phyloP scores from a whole-genome alignment of 2,113 vertebrate species.

The Lophius piscatorius region DNA sequence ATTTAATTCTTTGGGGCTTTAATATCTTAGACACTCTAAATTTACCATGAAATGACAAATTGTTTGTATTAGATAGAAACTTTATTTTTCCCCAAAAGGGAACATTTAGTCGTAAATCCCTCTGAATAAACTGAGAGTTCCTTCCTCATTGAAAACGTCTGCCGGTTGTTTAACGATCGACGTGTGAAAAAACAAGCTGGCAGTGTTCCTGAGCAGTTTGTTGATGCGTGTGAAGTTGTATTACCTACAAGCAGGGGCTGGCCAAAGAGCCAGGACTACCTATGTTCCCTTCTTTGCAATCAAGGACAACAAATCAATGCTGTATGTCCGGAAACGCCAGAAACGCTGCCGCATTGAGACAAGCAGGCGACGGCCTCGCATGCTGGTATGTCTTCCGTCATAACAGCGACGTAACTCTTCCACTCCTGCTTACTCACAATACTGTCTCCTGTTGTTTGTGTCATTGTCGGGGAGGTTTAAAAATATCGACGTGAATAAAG shows the following conservation, averaged over 20 bases:
- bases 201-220: background rate
- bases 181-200: background rate
- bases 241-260: background rate
- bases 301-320: slow-evolving; percentile 20
- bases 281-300: background rate
- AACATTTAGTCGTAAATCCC: too few relatives aligned
- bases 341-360: background rate
- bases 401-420: background rate
- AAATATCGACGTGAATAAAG: background rate
- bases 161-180: too few relatives aligned
- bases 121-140: too few relatives aligned
- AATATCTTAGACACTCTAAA: too few relatives aligned
- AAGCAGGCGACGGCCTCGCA: background rate
- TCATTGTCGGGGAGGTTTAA: too few relatives aligned
- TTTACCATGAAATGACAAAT: too few relatives aligned
- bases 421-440: background rate
- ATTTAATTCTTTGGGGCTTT: too few relatives aligned
- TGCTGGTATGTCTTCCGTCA: background rate
- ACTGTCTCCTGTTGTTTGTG: slow-evolving; percentile 4
- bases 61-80: too few relatives aligned
- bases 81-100: too few relatives aligned
- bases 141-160: too few relatives aligned
- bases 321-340: too few relatives aligned
- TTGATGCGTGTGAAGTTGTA: background rate
- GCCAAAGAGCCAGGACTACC: background rate